A percentile compares a stretch with the other conserved stretches of the same genome.
Evolutionary conservation across 1,140 invertebrate genomes (phyloP).

Genomic region (Pogonomyrmex barbatus): DNA sequence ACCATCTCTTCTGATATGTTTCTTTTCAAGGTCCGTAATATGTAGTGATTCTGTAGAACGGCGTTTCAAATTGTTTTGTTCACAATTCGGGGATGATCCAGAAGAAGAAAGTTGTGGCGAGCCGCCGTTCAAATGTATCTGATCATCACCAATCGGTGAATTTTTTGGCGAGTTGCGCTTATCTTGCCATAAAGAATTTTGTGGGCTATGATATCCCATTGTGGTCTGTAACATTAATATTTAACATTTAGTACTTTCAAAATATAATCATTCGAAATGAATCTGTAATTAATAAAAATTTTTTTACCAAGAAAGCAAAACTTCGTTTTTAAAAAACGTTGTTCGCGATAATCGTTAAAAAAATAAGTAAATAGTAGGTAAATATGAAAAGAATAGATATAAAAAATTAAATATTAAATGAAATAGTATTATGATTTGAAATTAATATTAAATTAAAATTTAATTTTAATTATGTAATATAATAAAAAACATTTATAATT

Average conservation of each 20-base stretch:
- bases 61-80: constrained; percentile 77
- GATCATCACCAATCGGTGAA: constrained; percentile 73
- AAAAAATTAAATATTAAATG: neutral
- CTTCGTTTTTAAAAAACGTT: neutral
- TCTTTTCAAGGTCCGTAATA: constrained; percentile 80
- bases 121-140: constrained; percentile 74
- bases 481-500: neutral
- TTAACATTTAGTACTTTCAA: neutral
- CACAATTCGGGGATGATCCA: constrained; percentile 68
- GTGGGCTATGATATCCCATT: constrained; percentile 80
- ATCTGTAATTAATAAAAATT: neutral
- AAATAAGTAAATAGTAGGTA: neutral
- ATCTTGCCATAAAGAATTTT: constrained; percentile 81
- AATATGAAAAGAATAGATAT: neutral
- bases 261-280: neutral
- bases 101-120: constrained; percentile 74
- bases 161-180: constrained; percentile 78
- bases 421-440: neutral
- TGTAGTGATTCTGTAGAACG: constrained; percentile 78
- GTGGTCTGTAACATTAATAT: constrained; percentile 76
- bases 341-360: neutral
- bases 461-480: neutral
- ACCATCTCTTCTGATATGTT: constrained; percentile 81
- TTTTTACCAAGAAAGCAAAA: neutral
- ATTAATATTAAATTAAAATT: neutral